These are phyloP conservation scores for Tinea pellionella DNA, from an alignment of 2,888 invertebrate genomes.

Conservation along the genomic window DNA sequence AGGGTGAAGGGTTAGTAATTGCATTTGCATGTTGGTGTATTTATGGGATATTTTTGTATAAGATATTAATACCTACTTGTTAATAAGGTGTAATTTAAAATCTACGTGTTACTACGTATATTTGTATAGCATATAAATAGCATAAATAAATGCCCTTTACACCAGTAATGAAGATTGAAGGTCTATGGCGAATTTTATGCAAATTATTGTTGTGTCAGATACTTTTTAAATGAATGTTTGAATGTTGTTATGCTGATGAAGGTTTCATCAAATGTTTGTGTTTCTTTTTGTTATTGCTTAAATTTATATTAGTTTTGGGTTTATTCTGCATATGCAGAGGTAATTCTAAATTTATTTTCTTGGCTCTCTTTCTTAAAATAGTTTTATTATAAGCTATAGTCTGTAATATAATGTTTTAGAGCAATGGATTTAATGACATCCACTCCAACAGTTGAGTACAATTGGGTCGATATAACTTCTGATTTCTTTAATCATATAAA, in stretches of 20 bases:
- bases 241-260: background rate
- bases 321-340: too few species aligned
- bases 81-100: background rate
- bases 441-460: constrained; percentile 62
- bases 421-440: constrained; percentile 52
- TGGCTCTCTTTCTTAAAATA: too few species aligned
- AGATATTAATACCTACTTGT: background rate
- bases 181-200: too few species aligned
- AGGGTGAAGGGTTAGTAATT: constrained; percentile 63
- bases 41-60: constrained; percentile 7
- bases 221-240: background rate
- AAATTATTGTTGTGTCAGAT: too few species aligned
- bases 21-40: constrained; percentile 23
- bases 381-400: too few species aligned
- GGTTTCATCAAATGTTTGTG: too few species aligned
- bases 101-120: background rate
- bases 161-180: too few species aligned
- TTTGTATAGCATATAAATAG: constrained; percentile 12
- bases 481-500: constrained; percentile 59
- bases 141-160: constrained; percentile 14
- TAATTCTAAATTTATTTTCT: too few species aligned
- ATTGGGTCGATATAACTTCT: constrained; percentile 76
- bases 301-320: too few species aligned
- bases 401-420: constrained; percentile 29
- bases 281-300: too few species aligned